Evolutionary conservation across 2,113 vertebrate species (phyloP).

Genomic region (Arizona elegans): DNA sequence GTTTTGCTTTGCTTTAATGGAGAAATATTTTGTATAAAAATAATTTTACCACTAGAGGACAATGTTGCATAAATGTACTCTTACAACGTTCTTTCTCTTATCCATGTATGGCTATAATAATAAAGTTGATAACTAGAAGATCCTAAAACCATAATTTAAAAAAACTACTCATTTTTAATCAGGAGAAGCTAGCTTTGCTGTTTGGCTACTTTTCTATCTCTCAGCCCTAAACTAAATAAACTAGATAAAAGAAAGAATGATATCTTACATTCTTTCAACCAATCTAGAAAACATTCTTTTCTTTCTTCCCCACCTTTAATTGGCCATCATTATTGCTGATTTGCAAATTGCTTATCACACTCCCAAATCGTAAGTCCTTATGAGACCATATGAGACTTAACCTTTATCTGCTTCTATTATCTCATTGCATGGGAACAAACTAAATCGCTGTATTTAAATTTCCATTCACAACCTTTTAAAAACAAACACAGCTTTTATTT

Average conservation of each 20-base stretch:
- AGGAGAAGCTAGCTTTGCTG: not conserved
- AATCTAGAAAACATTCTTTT: not conserved
- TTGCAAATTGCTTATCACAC: not conserved
- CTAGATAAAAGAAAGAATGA: not conserved
- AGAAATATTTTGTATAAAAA: conserved; percentile 1
- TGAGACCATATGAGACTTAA: not conserved
- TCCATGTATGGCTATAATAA: not conserved
- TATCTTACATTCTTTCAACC: not conserved
- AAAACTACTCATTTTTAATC: not conserved
- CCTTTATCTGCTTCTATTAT: not conserved
- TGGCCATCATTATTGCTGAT: not conserved
- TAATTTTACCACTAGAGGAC: conserved; percentile 64
- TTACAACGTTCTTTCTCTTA: conserved; percentile 5
- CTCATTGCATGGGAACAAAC: not conserved
- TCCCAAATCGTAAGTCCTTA: not conserved
- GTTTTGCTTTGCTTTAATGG: not conserved
- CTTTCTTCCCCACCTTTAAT: not conserved
- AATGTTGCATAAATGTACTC: conserved; percentile 51
- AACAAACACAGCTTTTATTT: not conserved
- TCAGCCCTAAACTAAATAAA: not conserved
- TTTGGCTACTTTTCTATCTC: not conserved
- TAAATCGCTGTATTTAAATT: not conserved
- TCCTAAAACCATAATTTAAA: not conserved
- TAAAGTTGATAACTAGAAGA: not conserved
- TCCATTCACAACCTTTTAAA: not conserved